Evolutionary conservation across 2,888 invertebrate genomes (phyloP).

Genomic region (Polydrusus tereticollis): DNA sequence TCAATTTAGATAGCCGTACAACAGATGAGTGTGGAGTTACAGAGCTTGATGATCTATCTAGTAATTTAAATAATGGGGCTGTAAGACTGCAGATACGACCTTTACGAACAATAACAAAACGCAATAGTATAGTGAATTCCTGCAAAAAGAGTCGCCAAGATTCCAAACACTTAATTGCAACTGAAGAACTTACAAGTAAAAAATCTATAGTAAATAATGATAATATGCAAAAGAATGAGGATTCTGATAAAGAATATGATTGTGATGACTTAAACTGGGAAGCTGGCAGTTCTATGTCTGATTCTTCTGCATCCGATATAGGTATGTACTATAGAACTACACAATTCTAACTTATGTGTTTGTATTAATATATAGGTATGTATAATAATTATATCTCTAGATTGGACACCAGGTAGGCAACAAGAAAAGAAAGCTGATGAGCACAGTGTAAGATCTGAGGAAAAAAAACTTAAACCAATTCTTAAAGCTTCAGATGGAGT

Average conservation of each 20-base stretch:
- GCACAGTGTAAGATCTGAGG: too few species aligned
- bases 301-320: conserved; percentile 12
- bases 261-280: neutral
- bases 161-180: neutral
- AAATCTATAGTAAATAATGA: neutral
- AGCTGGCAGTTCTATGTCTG: conserved; percentile 13
- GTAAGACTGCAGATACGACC: neutral
- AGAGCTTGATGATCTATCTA: neutral
- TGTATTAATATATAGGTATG: neutral
- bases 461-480: neutral
- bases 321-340: conserved; percentile 11
- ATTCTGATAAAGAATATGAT: neutral
- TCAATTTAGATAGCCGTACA: neutral
- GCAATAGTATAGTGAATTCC: neutral
- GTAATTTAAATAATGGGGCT: neutral
- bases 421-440: neutral
- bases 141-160: neutral
- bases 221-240: neutral
- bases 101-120: neutral
- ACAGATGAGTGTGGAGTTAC: neutral
- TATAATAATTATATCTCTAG: neutral
- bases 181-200: neutral
- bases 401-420: conserved; percentile 4
- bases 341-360: neutral
- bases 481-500: conserved; percentile 5